Base-by-base conservation (phyloP, 2,888 invertebrate genomes). In the Tetragnatha montana region DNA sequence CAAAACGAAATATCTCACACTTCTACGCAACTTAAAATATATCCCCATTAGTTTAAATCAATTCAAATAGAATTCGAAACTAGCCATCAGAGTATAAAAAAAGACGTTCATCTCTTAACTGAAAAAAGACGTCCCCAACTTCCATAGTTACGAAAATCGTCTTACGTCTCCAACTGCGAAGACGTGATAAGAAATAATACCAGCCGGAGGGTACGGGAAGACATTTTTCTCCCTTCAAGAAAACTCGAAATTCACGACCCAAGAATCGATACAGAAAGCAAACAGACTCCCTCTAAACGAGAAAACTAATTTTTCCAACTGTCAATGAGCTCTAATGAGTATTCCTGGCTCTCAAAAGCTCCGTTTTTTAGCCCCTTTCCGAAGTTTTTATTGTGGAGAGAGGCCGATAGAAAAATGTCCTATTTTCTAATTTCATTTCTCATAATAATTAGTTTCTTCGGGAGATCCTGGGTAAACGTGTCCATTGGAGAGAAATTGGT, bases 131-230 rank as follows among this genome's bases (percentile, higher is more conserved):
- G 35, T 35, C 35, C n/a, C n/a, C 35, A 35, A 4, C 35, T 35
- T 35, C 35, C 35, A 35, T 60, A 60, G 60, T 17, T 60, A 50
- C 8, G 50, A 76, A 76, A 50, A 76, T 76, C n/a, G 47, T 49
- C 76, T 49, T 76, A 49, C n/a, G 19, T 19, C 47, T 14, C 14
- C 60, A 60, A 10, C 76, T 76, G 76, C 10, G 14, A 49, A 8
- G 49, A 49, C 76, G 76, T 76, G 76, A 76, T 76, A 76, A 49
- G 76, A 17, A 76, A 76, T 76, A 76, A 50, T 49, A 49, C 76
- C 47, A 19, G 12, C 76, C 49, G 10, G 4, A 3, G 76, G 76
- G 76, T 19, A 76, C 49, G 76, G 19, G 35, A 35, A 76, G 49
- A 76, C 50, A 49, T 76, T 76, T 49, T 76, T 76, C 76, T 47